Evolutionary conservation across 2,888 invertebrate species (phyloP).

Genomic region (Apomyelois bistriatella): DNA sequence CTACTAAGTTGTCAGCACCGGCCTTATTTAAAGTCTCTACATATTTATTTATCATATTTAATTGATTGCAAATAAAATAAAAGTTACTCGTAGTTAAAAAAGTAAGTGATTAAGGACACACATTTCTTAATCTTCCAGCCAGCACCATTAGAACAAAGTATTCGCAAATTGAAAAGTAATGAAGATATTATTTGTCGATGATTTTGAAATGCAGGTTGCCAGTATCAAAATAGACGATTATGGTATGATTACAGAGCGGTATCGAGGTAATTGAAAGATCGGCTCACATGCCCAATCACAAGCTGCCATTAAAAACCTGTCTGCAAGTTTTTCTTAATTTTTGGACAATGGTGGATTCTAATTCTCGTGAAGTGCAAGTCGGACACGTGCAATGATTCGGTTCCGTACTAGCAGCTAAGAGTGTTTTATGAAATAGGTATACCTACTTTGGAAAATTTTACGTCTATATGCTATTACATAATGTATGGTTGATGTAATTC

Average conservation of each 20-base stretch:
- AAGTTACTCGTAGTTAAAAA: neutral
- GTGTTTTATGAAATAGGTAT: no score
- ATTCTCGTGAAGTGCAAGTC: neutral
- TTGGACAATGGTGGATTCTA: neutral
- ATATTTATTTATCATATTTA: no score
- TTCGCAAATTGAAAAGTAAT: constrained; percentile 24
- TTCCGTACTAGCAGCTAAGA: no score
- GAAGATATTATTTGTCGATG: constrained; percentile 28
- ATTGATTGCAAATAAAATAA: neutral
- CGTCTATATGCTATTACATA: no score
- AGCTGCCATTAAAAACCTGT: constrained; percentile 27
- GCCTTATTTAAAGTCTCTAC: constrained; percentile 8
- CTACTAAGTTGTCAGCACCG: neutral
- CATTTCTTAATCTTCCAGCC: neutral
- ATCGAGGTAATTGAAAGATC: constrained; percentile 46
- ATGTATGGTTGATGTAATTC: no score
- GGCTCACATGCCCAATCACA: constrained; percentile 32
- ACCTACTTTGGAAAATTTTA: no score
- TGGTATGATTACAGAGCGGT: constrained; percentile 69
- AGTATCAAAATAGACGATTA: constrained; percentile 61
- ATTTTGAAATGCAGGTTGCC: constrained; percentile 32
- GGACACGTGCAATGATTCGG: no score
- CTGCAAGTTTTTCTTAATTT: constrained; percentile 20
- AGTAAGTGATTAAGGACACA: neutral
- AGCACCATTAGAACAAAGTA: constrained; percentile 6